phyloP scores from a whole-genome alignment of 2,797 vertebrate species.

The Anas acuta region DNA sequence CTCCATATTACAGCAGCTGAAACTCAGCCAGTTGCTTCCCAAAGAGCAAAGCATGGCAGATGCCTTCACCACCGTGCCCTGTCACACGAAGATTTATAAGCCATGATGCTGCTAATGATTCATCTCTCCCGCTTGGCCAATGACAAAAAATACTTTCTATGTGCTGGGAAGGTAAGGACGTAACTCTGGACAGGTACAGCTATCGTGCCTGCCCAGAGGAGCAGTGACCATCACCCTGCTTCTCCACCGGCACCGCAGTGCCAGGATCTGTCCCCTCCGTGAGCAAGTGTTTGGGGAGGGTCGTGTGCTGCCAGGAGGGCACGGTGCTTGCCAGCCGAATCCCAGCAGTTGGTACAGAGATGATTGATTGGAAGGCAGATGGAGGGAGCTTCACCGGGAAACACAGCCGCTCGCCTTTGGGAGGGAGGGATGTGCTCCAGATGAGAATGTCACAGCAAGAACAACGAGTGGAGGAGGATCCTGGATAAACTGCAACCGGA shows the following conservation, averaged over 20 bases:
- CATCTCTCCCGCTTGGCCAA: not conserved
- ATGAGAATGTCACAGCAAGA: not conserved
- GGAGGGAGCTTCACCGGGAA: not conserved
- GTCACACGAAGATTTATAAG: slow-evolving; percentile 38
- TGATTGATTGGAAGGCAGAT: not conserved
- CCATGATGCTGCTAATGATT: not conserved
- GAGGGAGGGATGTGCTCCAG: not conserved
- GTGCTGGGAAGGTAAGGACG: not conserved
- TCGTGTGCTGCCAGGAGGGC: not conserved
- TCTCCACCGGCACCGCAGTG: not conserved
- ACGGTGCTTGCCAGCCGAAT: not conserved
- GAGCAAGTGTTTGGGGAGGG: not conserved
- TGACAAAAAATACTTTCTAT: not conserved
- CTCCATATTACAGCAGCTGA: not conserved
- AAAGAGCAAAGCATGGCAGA: slow-evolving; percentile 31
- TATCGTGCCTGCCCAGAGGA: not conserved
- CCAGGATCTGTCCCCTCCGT: not conserved
- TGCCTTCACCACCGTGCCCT: not conserved
- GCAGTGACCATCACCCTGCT: rapidly evolving
- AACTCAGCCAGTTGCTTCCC: slow-evolving; percentile 29
- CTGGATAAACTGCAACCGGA: not conserved
- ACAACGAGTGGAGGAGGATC: not conserved
- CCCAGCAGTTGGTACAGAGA: not conserved
- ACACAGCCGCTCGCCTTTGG: not conserved
- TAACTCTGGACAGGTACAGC: not conserved